Conservation (phyloP, 30 jellyfish, hydroid and myxozoan genomes). For the Cassiopea xamachana region DNA sequence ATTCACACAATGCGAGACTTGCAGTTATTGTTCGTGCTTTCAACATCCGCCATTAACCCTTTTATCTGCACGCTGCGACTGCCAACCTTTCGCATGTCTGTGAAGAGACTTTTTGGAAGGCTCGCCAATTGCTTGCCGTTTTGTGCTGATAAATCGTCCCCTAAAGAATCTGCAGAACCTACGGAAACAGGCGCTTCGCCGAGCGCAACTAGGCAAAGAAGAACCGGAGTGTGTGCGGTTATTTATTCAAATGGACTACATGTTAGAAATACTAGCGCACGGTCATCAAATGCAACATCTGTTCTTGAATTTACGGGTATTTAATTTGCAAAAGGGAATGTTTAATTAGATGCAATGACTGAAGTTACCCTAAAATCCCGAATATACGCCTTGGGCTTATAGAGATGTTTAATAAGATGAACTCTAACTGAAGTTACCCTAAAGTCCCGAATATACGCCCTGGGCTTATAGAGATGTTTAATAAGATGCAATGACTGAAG, state of each 20-base stretch:
- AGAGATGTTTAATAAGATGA: no score
- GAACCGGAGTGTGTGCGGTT: slow-evolving; percentile 50
- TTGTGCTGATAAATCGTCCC: slow-evolving; percentile 4
- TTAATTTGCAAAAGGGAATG: neutral
- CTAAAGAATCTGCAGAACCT: slow-evolving; percentile 23
- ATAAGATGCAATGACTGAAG: no score
- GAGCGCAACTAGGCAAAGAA: neutral
- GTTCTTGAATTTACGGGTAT: slow-evolving; percentile 11
- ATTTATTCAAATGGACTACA: slow-evolving; percentile 25
- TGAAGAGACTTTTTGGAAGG: neutral
- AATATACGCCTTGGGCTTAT: no score
- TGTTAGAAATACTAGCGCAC: neutral
- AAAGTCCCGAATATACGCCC: no score
- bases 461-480: no score
- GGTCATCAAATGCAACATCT: slow-evolving; percentile 19
- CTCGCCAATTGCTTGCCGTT: neutral
- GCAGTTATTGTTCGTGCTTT: slow-evolving; percentile 58
- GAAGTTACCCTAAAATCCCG: no score
- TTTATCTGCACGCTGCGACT: slow-evolving; percentile 77
- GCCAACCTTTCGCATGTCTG: slow-evolving; percentile 63
- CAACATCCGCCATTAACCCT: slow-evolving; percentile 72
- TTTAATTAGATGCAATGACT: no score
- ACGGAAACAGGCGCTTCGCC: slow-evolving; percentile 35
- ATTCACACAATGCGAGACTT: slow-evolving; percentile 60
- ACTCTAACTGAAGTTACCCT: no score